Base-by-base conservation (phyloP, 2,797 vertebrate genomes). In the Lagodon rhomboides region DNA sequence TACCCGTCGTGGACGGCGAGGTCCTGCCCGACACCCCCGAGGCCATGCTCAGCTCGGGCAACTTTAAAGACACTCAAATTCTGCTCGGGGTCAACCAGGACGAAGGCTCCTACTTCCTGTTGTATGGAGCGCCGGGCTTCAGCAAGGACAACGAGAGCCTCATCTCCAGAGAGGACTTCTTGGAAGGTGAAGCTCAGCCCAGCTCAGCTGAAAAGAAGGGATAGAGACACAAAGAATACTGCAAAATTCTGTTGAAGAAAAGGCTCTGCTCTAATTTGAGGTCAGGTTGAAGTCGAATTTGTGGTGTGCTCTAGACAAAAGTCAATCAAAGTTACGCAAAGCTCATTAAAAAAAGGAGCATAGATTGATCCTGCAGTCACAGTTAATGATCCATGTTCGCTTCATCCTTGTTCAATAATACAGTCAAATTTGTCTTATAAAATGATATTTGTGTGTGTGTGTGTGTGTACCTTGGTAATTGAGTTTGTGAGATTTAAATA, bases 71-170 rank as follows among this genome's bases (percentile, higher is more conserved):
- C 54, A 96, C 96, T 8, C 96, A 97, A 88, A 93, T 98, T 65
- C 89, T 99, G 43, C 87, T 98, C 8, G 98, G 98, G 5, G 95
- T 98, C 66, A 98, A 98, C 89, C 96, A 96, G 85, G 96, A 99
- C 3, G 98, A 99, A 86, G 98, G 97, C 50, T 95, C 96, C 50
- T 99, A 96, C 90, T 98, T 99, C 92, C 91, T 99, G 77, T 70
- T 98, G 47, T 99, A 99, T 0, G 97, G 97, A 38, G 96, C 96
- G 0, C 98, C 98, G 0, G 98, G 98, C 43, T 98, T 99, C 92
- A 97, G 96, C 92, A 98, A 98, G 90, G 96, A 99, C 91, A 97
- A 97, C 1, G 97, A 98, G 10, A 98, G 97, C 78, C 93, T 97
- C n/a, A 98, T 99, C 81, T 96, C 95, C 75, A 95, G 97, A 63